Base-by-base conservation (phyloP, 1,140 invertebrate species). In the Hycleus phaleratus region DNA sequence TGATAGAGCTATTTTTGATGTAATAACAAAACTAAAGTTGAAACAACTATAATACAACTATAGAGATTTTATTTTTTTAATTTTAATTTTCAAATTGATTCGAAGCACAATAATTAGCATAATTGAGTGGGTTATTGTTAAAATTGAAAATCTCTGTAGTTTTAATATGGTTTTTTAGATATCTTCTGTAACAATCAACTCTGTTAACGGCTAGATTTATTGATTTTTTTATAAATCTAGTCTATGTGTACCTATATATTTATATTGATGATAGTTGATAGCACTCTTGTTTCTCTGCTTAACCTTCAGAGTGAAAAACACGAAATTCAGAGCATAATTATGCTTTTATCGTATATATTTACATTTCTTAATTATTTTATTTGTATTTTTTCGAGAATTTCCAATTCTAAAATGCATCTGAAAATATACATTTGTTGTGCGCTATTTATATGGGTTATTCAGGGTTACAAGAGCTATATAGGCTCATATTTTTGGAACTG, bases 261-360 rank as follows among this genome's bases (percentile, higher is more conserved):
- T 55, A 42, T 42, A 42, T 42, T n/a, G 3, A 42, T 42, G 9
- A 42, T 55, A 55, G 56, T 60, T 63, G 61, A 59, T 68, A 62
- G 62, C 61, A 66, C 69, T 70, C 68, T 69, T 71, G 67, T 69
- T 69, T 68, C 69, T 71, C 69, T 68, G 69, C 69, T 71, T 69
- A 68, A 71, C 66, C 63, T 58, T 55, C 43, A 39, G 58, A 25
- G 3, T 12, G 12, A 46, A 46, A 46, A 25, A 25, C 4, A 25
- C 7, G 9, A 42, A 42, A 8, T n/a, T 42, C 9, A 42, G 11
- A 10, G 11, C 11, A 42, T n/a, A 42, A 60, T 63, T 60, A 57
- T 61, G 57, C 61, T 63, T 53, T 56, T 64, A 61, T 66, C 59
- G 57, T 59, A 50, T 66, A 57, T 66, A 64, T 42, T 64, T 64